phyloP scores from a whole-genome alignment of 2,888 invertebrate species.

The Pristionchus arcanus region DNA sequence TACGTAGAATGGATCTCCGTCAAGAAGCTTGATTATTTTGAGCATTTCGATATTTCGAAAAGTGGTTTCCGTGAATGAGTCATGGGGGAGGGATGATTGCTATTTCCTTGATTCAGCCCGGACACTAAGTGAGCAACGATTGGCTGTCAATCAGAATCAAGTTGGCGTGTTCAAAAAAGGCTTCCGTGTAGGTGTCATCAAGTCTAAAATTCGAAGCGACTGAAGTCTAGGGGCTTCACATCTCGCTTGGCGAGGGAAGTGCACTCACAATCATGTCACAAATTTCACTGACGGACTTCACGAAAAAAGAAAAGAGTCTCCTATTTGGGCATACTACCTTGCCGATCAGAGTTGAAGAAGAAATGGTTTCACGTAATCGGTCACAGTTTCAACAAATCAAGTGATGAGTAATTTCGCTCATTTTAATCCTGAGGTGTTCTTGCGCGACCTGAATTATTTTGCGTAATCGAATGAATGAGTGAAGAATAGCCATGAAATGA shows the following conservation, averaged over 20 bases:
- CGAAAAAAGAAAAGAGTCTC: not conserved
- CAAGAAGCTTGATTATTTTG: too few species aligned
- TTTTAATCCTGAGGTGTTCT: not conserved
- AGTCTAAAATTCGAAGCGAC: not conserved
- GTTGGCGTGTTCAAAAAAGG: not conserved
- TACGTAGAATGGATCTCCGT: too few species aligned
- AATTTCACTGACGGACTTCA: not conserved
- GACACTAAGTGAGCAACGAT: not conserved
- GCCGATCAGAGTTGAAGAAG: too few species aligned
- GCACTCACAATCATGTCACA: slow-evolving; percentile 14
- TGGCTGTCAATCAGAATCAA: not conserved
- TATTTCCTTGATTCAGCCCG: not conserved
- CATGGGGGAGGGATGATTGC: not conserved
- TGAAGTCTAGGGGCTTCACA: not conserved
- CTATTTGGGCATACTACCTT: not conserved
- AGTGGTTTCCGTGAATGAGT: not conserved
- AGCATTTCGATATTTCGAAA: not conserved
- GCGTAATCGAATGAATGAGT: slow-evolving; percentile 16
- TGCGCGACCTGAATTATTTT: not conserved
- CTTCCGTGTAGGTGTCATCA: not conserved
- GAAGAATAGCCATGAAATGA: not conserved
- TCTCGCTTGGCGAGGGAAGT: not conserved
- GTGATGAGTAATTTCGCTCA: not conserved
- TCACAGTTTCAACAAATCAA: not conserved
- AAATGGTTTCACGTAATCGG: not conserved